These are phyloP conservation scores for Macaca mulatta DNA, from an alignment of 2,113 vertebrate genomes.

Conservation along the genomic window DNA sequence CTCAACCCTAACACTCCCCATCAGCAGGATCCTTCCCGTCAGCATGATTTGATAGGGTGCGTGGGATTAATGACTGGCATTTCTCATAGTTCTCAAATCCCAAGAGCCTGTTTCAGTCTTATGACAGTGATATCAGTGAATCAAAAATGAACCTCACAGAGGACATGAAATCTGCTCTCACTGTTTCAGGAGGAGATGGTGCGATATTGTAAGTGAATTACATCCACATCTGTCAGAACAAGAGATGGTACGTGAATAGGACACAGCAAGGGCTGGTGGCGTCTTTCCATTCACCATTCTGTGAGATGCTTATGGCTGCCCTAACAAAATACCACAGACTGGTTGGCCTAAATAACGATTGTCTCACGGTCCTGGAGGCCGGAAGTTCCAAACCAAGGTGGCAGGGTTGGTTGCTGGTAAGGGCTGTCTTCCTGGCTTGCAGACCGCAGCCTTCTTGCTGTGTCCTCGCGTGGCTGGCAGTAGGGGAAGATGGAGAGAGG, in stretches of 20 bases:
- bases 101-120: not conserved
- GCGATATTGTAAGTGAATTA: too few species aligned
- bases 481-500: too few species aligned
- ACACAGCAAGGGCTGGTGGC: rapidly evolving
- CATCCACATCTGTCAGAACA: not conserved
- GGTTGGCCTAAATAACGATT: not conserved
- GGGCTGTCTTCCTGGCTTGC: not conserved
- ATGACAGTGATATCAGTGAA: not conserved
- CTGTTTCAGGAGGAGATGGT: not conserved
- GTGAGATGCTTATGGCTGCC: not conserved
- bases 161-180: not conserved
- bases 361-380: not conserved
- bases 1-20: not conserved
- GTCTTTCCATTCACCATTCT: rapidly evolving
- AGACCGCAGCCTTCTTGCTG: not conserved
- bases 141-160: not conserved
- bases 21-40: not conserved
- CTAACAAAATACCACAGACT: not conserved
- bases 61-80: rapidly evolving
- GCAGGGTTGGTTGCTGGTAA: not conserved
- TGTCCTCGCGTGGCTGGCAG: not conserved
- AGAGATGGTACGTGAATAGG: rapidly evolving
- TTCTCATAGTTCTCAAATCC: not conserved
- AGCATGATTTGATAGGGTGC: not conserved
- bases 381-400: not conserved